Evolutionary conservation across 2,888 invertebrate species (phyloP), one percentile per base, ranked within the genome.

Genomic region (Flexamia atlantica): DNA sequence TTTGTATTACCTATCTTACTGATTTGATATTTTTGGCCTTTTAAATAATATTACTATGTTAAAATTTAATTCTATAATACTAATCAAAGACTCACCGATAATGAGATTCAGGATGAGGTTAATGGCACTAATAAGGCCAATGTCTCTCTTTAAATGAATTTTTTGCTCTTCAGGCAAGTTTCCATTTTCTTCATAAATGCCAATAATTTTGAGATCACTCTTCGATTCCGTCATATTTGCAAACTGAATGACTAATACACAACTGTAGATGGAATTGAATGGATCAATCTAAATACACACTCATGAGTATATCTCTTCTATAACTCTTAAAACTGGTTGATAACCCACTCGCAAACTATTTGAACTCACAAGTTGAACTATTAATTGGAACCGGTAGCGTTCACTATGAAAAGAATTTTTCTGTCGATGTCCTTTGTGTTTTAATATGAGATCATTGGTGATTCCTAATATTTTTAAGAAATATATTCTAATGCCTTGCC

Each of bases 91-190:
- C 81, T 81, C 88, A 93, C 97, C 97, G 86, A 97, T 97, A 96
- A 97, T 97, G 3, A 96, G 96, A 79, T 96, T 95, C 10, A 96
- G 92, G 86, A 97, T 96, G 86, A 97, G 92, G 89, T 95, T 96
- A 32, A 95, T 92, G 4, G 96, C 97, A 70, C 96, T 95, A 88
- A 95, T 93, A 0, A 97, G 91, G 0, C 97, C 96, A 79, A 97
- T 91, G 89, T 95, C 94, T 87, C 95, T 91, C 89, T 94, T 94
- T 86, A 96, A 92, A 87, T 93, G 81, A 30, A 68, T 68, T 68
- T 68, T 68, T 32, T 68, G 12, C 30, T 32, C 68, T 30, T 68
- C 68, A 23, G 68, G 32, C 30, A 68, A 32, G 14, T 30, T 30
- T 32, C 28, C 30, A 68, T 68, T 68, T 68, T 32, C 68, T 68